phyloP scores from a whole-genome alignment of 2,797 vertebrate genomes.

The Phyllotis vaccarum region DNA sequence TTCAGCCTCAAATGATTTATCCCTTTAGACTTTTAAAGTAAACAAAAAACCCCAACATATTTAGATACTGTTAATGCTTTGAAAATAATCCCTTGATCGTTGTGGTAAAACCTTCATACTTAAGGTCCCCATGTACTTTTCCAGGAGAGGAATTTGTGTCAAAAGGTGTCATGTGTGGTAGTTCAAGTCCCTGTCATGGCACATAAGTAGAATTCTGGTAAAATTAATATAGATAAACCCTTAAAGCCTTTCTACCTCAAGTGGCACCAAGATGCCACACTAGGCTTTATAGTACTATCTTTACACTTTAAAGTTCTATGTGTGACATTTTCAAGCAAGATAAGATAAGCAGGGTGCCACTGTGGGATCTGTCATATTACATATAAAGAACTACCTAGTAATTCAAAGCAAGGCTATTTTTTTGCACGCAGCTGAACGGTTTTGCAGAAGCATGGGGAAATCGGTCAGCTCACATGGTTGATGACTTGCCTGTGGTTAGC shows the following conservation, averaged over 20 bases:
- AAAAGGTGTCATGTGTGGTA: not conserved
- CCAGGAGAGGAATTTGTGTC: not conserved
- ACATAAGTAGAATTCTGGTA: conserved; percentile 15
- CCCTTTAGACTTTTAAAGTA: not conserved
- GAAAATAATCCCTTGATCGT: not conserved
- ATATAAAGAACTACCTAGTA: conserved; percentile 48
- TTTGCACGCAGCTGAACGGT: conserved; percentile 2
- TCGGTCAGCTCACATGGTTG: conserved; percentile 32
- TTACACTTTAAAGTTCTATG: not conserved
- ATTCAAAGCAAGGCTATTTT: conserved; percentile 64
- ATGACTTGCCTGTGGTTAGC: conserved; percentile 61
- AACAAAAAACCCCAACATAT: not conserved
- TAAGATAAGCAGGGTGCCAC: not conserved
- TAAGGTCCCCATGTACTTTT: not conserved
- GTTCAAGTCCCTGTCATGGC: not conserved
- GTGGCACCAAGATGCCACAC: not conserved
- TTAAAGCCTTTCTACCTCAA: not conserved
- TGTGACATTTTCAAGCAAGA: conserved; percentile 44
- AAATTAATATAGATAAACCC: not conserved
- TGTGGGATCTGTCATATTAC: conserved; percentile 19
- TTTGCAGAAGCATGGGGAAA: conserved; percentile 23
- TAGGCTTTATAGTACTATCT: not conserved
- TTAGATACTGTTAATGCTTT: not conserved
- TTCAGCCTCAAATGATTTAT: not conserved
- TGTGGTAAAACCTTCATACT: not conserved